phyloP scores from a whole-genome alignment of 2,797 vertebrate species.

The Caiman crocodilus region DNA sequence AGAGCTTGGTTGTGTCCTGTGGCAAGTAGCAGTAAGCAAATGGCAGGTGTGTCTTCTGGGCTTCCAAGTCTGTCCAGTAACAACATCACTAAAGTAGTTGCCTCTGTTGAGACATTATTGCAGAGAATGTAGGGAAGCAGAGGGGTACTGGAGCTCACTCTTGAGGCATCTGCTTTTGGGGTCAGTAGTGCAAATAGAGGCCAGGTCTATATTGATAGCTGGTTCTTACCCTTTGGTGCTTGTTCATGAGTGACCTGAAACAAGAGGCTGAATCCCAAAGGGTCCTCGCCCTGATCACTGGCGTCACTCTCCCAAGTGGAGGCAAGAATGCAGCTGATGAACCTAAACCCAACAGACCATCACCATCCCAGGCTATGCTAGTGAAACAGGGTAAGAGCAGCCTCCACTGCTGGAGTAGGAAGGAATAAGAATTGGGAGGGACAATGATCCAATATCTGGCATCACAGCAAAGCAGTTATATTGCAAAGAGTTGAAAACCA shows the following conservation, averaged over 20 bases:
- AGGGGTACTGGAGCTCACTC: conserved; percentile 37
- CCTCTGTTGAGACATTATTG: background rate
- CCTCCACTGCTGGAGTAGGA: fast-evolving
- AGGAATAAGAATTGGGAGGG: background rate
- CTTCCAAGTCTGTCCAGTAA: background rate
- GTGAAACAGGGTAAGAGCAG: fast-evolving
- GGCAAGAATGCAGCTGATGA: background rate
- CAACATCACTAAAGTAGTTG: conserved; percentile 14
- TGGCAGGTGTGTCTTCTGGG: background rate
- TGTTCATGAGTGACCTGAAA: conserved; percentile 19
- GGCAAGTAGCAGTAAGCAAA: conserved; percentile 9
- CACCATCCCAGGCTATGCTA: background rate
- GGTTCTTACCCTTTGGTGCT: conserved; percentile 51
- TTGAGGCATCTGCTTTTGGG: conserved; percentile 32
- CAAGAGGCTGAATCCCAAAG: conserved; percentile 38
- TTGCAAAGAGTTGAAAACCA: background rate
- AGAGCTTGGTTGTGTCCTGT: background rate
- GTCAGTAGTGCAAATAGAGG: conserved; percentile 34
- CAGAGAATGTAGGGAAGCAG: conserved; percentile 35
- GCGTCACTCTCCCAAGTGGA: background rate
- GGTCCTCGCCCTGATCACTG: background rate
- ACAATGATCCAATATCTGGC: background rate
- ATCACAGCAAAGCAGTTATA: background rate
- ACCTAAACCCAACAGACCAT: fast-evolving
- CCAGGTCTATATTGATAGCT: conserved; percentile 41